phyloP scores from a whole-genome alignment of 2,113 vertebrate genomes.

The Oncorhynchus kisutch region DNA sequence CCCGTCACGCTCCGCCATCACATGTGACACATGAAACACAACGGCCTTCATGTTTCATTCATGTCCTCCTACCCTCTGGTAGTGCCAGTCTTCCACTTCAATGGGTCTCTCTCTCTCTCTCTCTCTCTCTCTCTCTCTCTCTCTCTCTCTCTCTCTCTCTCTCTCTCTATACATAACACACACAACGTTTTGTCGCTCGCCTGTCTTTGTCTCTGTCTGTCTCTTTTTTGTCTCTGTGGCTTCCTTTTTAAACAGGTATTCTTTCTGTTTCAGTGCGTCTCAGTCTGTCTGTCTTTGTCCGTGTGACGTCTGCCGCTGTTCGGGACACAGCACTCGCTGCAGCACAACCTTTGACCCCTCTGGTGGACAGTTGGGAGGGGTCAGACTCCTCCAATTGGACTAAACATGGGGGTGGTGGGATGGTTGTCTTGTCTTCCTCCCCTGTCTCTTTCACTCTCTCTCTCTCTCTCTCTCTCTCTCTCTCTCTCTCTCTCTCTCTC shows the following conservation, averaged over 20 bases:
- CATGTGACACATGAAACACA: slow-evolving; percentile 44
- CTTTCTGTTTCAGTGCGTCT: slow-evolving; percentile 78
- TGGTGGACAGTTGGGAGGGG: slow-evolving; percentile 39
- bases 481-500: slow-evolving; percentile 32
- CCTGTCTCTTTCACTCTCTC: slow-evolving; percentile 24
- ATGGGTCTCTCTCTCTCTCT: slow-evolving; percentile 51
- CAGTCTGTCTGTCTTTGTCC: slow-evolving; percentile 68
- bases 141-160: slow-evolving; percentile 54
- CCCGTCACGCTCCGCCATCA: slow-evolving; percentile 32
- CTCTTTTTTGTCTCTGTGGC: slow-evolving; percentile 55
- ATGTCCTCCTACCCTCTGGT: slow-evolving; percentile 48
- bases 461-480: slow-evolving; percentile 19
- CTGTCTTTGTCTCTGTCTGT: slow-evolving; percentile 42
- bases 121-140: slow-evolving; percentile 51
- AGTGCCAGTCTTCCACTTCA: slow-evolving; percentile 54
- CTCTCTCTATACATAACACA: slow-evolving; percentile 28
- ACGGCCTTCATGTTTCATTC: slow-evolving; percentile 64
- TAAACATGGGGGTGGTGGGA: slow-evolving; percentile 58
- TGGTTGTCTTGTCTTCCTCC: slow-evolving; percentile 31
- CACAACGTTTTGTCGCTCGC: slow-evolving; percentile 33
- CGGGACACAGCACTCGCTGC: slow-evolving; percentile 45
- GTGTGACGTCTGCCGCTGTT: slow-evolving; percentile 46
- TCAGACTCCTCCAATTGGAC: slow-evolving; percentile 46
- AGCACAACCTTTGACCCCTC: slow-evolving; percentile 64
- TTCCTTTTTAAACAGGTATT: slow-evolving; percentile 68